These are phyloP conservation scores for Cenopis cana DNA, from an alignment of 2,888 invertebrate genomes.

Conservation along the genomic window DNA sequence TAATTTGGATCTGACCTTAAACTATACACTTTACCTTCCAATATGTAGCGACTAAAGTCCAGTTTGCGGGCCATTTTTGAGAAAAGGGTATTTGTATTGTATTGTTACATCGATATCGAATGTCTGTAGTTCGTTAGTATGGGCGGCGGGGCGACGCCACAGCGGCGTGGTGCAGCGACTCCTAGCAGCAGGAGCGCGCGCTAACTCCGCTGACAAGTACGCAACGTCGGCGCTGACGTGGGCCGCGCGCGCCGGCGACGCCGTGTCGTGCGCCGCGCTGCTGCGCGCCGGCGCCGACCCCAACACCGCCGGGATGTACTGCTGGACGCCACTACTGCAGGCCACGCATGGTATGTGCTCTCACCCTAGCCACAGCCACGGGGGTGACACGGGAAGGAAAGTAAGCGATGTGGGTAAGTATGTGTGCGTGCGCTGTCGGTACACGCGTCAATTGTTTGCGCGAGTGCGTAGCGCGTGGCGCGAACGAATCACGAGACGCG, in stretches of 20 bases:
- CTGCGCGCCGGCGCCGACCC: slow-evolving; percentile 94
- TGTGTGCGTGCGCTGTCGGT: too few species aligned
- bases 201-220: slow-evolving; percentile 98
- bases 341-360: slow-evolving; percentile 86
- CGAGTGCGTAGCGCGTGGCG: too few species aligned
- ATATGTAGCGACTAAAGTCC: too few species aligned
- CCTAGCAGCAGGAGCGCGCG: slow-evolving; percentile 94
- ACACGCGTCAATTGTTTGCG: too few species aligned
- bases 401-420: too few species aligned
- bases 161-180: slow-evolving; percentile 93
- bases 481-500: too few species aligned
- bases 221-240: slow-evolving; percentile 98
- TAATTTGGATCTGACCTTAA: too few species aligned
- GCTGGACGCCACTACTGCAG: slow-evolving; percentile 96
- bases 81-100: too few species aligned
- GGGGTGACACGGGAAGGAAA: too few species aligned
- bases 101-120: not conserved
- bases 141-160: slow-evolving; percentile 98
- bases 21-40: too few species aligned
- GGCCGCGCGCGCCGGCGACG: slow-evolving; percentile 96
- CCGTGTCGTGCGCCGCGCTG: slow-evolving; percentile 92
- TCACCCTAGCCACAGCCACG: too few species aligned
- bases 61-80: too few species aligned
- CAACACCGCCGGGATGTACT: slow-evolving; percentile 98
- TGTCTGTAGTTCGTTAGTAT: slow-evolving; percentile 90